These are phyloP conservation scores for Archaeoteleia sp. DNA, from an alignment of 2,888 invertebrate genomes.

Conservation along the genomic window DNA sequence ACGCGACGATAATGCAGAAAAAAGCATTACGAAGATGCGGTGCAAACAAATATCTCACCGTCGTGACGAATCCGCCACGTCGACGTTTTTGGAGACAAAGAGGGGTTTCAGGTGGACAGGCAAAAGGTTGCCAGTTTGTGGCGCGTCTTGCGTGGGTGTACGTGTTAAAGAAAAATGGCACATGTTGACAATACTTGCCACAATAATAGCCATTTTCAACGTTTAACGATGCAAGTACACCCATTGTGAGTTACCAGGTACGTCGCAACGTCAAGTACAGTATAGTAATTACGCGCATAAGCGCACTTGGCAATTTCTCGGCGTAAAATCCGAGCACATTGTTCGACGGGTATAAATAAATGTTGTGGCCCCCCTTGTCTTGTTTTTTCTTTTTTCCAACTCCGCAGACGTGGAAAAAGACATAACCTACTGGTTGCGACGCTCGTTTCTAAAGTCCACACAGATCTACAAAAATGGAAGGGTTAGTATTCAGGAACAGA, in stretches of 20 bases:
- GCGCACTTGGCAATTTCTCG: conserved; percentile 45
- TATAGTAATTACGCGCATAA: conserved; percentile 50
- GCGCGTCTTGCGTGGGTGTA: conserved; percentile 10
- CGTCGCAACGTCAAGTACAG: conserved; percentile 38
- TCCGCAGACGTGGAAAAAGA: not conserved
- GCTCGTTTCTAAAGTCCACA: not conserved
- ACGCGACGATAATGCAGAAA: no score
- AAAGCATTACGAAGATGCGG: no score
- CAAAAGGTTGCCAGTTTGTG: conserved; percentile 20
- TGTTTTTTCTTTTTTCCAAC: conserved; percentile 33
- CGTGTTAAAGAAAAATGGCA: conserved; percentile 39
- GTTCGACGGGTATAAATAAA: conserved; percentile 46
- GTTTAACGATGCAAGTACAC: conserved; percentile 59
- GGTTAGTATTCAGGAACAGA: no score
- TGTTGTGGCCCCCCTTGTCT: conserved; percentile 39
- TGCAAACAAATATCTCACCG: no score
- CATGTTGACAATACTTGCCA: conserved; percentile 49
- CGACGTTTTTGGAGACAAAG: not conserved
- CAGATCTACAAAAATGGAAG: no score
- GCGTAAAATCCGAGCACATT: conserved; percentile 43
- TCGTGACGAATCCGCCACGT: no score
- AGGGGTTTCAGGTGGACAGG: not conserved
- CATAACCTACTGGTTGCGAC: not conserved
- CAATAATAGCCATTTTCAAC: conserved; percentile 57
- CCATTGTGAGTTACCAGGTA: conserved; percentile 44